Evolutionary conservation across 2,888 invertebrate species (phyloP).

Genomic region (Lasioglossum calceatum): DNA sequence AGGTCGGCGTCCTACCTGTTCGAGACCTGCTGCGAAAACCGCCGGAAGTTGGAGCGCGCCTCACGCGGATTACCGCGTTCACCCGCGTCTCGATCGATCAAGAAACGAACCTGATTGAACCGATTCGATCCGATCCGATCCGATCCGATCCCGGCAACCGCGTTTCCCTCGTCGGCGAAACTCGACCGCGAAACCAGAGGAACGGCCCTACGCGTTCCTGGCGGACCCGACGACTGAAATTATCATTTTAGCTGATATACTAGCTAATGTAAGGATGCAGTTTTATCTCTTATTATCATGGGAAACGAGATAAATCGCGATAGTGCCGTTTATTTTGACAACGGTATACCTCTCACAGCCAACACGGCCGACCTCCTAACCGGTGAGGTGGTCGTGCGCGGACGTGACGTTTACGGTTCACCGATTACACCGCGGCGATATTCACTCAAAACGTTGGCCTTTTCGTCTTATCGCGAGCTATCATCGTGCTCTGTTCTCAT

Average conservation of each 20-base stretch:
- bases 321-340: slow-evolving; percentile 85
- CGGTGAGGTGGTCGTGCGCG: slow-evolving; percentile 42
- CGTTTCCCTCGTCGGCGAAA: background rate
- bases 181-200: slow-evolving; percentile 41
- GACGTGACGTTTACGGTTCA: slow-evolving; percentile 29
- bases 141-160: background rate
- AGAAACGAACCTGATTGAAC: background rate
- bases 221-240: slow-evolving; percentile 83
- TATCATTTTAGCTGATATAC: slow-evolving; percentile 85
- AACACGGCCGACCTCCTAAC: slow-evolving; percentile 46
- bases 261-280: slow-evolving; percentile 85
- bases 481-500: background rate
- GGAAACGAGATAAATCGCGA: slow-evolving; percentile 85
- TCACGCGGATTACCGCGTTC: background rate
- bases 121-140: background rate
- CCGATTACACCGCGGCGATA: slow-evolving; percentile 67
- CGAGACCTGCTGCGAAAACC: background rate
- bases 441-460: background rate
- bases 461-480: background rate
- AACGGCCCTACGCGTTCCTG: slow-evolving; percentile 81
- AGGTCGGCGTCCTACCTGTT: background rate
- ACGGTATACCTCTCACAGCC: slow-evolving; percentile 70
- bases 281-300: slow-evolving; percentile 85
- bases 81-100: background rate
- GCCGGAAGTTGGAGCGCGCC: too few species aligned